Conservation (phyloP, 2,888 invertebrate species). For the Tineola bisselliella region DNA sequence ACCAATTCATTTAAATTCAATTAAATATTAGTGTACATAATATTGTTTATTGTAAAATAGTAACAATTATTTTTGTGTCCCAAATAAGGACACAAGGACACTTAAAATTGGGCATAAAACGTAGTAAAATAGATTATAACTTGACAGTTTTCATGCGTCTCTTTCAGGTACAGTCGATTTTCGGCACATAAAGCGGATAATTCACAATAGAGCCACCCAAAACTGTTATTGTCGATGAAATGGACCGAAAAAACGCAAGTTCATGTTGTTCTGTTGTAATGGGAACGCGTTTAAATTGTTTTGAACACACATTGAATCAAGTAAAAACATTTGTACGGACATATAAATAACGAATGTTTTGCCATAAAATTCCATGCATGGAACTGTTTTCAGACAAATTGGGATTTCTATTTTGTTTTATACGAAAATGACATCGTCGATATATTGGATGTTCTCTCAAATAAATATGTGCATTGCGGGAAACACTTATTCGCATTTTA, state of each 20-base stretch:
- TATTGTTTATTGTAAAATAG: no score
- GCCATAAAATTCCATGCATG: not conserved
- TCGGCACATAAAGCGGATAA: conserved; percentile 10
- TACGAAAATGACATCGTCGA: no score
- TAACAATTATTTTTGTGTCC: not conserved
- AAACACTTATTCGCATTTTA: no score
- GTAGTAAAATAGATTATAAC: not conserved
- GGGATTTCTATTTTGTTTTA: no score
- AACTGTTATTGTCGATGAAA: conserved; percentile 11
- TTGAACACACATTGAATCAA: not conserved
- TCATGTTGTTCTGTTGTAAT: conserved; percentile 2
- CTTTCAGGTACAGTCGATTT: conserved; percentile 2
- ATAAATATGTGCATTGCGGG: no score
- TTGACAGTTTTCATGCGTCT: not conserved
- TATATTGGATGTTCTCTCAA: no score
- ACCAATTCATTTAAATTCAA: no score
- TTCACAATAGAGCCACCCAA: conserved; percentile 5
- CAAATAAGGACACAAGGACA: not conserved
- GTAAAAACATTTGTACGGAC: not conserved
- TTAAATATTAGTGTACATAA: no score
- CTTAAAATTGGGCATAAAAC: not conserved
- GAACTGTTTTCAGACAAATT: no score
- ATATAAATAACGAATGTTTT: not conserved
- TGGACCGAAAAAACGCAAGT: conserved; percentile 12
- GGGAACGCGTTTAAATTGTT: not conserved